Evolutionary conservation across 2,797 vertebrate genomes (phyloP).

Genomic region (Ispidina lecontei): DNA sequence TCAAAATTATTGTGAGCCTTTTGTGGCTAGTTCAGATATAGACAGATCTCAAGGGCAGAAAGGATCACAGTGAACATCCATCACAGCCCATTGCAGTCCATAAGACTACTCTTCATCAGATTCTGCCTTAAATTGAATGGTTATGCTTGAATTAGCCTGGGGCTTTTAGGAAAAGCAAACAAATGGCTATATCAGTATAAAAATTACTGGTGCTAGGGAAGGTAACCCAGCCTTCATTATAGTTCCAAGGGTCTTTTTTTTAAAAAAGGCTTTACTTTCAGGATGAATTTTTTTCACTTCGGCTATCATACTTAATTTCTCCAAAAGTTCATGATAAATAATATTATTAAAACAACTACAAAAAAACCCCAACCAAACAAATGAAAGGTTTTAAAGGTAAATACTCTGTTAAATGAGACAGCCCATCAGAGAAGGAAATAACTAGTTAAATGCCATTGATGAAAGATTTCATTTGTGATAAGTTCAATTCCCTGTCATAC

Average conservation of each 20-base stretch:
- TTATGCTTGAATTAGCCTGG: background rate
- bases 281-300: background rate
- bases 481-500: background rate
- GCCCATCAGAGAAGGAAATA: background rate
- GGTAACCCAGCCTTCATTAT: background rate
- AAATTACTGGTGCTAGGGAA: background rate
- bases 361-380: background rate
- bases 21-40: background rate
- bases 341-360: background rate
- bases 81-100: constrained; percentile 5
- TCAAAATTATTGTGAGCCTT: background rate
- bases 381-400: background rate
- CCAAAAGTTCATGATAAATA: background rate
- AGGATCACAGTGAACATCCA: background rate
- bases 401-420: background rate
- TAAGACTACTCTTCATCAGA: background rate
- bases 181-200: background rate
- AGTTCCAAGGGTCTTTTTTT: background rate
- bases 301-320: background rate
- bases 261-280: background rate
- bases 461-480: constrained; percentile 23
- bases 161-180: constrained; percentile 6
- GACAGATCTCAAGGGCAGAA: constrained; percentile 17
- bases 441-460: background rate
- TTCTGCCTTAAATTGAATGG: background rate